Evolutionary conservation across 2,888 invertebrate species (phyloP), one percentile per base, ranked within the genome.

Genomic region (Griposia aprilina): DNA sequence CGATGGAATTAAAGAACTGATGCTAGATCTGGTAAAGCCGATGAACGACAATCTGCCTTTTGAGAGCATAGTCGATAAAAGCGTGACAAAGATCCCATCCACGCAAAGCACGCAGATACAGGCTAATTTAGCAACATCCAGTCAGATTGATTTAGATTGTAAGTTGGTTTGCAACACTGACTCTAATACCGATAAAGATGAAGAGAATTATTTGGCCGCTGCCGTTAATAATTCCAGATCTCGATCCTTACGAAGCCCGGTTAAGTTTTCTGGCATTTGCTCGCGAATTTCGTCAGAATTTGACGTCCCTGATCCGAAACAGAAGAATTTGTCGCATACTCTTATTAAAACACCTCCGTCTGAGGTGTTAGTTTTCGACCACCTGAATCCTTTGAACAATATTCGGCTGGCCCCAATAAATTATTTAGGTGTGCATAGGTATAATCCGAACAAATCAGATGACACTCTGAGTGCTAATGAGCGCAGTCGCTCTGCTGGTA

Each of bases 11-110:
- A 96, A 97, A 74, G 92, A 93, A 2, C 86, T 96, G 2, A 96
- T 96, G 95, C 85, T 89, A 3, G 97, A 97, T 85, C 87, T 96
- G 41, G 94, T 95, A 0, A 96, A 97, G 76, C 97, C 97, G 0
- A 90, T 91, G 69, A 89, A 91, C 0, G 95, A 96, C 48, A 83
- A 86, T 0, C 13, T 92, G 52, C 94, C 94, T 0, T 94, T 92
- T 52, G 91, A 91, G 0, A 66, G 78, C 0, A n/a, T n/a, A 0
- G 65, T 82, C 7, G 84, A 89, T 8, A 88, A 80, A 48, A 45
- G 57, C 1, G 0, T 87, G 0, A 84, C 78, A 41, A 86, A 86
- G n/a, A 36, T 69, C 0, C 77, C 89, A 0, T 93, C 95, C 0
- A 93, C 91, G 0, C 90, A 91, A 66, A 95, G 93, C 76, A 93